Percentiles rank a stretch among this genome's conserved stretches.
Conservation (phyloP, 2,797 vertebrate species). For the Amniataba percoides region DNA sequence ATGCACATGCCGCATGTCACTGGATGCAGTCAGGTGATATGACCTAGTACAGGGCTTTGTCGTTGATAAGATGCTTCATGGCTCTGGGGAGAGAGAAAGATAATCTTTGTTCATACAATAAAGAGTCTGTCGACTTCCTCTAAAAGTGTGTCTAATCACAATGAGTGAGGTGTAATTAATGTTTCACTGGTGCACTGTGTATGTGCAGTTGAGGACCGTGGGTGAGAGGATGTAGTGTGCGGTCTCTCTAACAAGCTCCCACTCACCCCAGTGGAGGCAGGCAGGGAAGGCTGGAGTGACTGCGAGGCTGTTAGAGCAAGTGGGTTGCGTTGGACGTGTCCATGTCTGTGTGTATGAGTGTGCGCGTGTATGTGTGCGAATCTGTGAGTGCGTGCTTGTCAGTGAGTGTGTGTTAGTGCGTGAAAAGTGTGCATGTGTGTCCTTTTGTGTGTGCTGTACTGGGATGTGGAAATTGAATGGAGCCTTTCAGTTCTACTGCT, state of each 20-base stretch:
- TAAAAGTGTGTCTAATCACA: slow-evolving; percentile 76
- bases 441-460: slow-evolving; percentile 85
- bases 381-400: slow-evolving; percentile 53
- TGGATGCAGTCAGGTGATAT: slow-evolving; percentile 39
- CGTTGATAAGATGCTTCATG: slow-evolving; percentile 32
- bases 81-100: slow-evolving; percentile 34
- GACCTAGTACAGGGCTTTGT: slow-evolving; percentile 23
- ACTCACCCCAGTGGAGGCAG: slow-evolving; percentile 86
- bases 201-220: slow-evolving; percentile 75
- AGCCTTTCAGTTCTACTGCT: slow-evolving; percentile 90
- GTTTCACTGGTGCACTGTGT: slow-evolving; percentile 69
- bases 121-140: slow-evolving; percentile 64
- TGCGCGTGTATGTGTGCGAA: slow-evolving; percentile 55
- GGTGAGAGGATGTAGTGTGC: slow-evolving; percentile 83
- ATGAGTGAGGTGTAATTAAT: slow-evolving; percentile 82
- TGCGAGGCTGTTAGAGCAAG: slow-evolving; percentile 84
- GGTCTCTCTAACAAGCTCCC: slow-evolving; percentile 85
- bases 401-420: slow-evolving; percentile 78
- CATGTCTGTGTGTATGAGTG: slow-evolving; percentile 60
- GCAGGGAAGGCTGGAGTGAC: slow-evolving; percentile 84
- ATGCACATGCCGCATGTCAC: slow-evolving; percentile 42
- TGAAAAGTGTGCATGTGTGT: slow-evolving; percentile 86
- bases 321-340: slow-evolving; percentile 81
- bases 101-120: slow-evolving; percentile 60
- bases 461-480: slow-evolving; percentile 92